Base-by-base conservation (phyloP, 2,113 vertebrate species). In the Melanerpes aurifrons region DNA sequence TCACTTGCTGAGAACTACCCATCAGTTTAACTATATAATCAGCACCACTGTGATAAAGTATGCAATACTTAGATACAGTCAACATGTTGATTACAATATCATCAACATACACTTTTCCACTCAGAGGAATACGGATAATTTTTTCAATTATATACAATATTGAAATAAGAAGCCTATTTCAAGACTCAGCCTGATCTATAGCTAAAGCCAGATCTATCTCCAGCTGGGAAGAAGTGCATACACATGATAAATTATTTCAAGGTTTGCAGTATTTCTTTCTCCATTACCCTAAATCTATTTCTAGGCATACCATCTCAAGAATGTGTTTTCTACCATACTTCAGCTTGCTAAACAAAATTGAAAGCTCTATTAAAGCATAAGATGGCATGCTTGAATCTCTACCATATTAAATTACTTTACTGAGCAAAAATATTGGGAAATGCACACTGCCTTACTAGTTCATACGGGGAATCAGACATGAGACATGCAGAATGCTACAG, bases 401-500 rank as follows among this genome's bases (percentile, higher is more conserved):
- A 91, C 66, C 75, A 62, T 71, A 87, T 87, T 91, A 85, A 91
- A 71, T 91, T 87, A 91, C 93, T 76, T 57, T 26, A 94, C 4
- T 50, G 43, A 68, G 31, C 26, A 74, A 68, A 92, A 87, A 74
- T 73, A 88, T 18, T 54, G 50, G 78, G 78, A 84, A 89, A 74
- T 40, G 28, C 10, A 54, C 15, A 2, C 17, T 25, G 50, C 11
- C 21, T 89, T 57, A 63, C 57, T 94, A 47, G 76, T 91, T 89
- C 28, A 45, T n/a, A 71, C 6, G 48, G 63, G 31, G 43, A 88
- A 74, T 17, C 20, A 62, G 40, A 76, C 1, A 76, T 25, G 1
- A 0, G 71, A 50, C 40, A 29, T 7, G 9, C 3, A 83, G 32
- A 86, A 53, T 2, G 14, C 48, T 71, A 77, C 20, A 54, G 72